Base-by-base conservation (phyloP, 1,140 invertebrate species). In the Panulirus ornatus region DNA sequence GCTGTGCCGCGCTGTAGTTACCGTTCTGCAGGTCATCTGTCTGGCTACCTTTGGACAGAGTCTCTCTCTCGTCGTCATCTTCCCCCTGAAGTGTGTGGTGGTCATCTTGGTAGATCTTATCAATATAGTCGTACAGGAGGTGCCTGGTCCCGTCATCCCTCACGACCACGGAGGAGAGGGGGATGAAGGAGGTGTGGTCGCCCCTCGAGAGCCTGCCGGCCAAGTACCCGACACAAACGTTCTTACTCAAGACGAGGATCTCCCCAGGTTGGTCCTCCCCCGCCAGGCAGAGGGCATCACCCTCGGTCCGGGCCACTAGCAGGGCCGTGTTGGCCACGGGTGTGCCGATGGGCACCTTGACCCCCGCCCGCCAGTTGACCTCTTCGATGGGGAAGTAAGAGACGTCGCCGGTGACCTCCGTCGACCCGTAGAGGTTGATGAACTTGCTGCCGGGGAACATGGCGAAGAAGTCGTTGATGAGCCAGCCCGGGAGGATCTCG, bases 331-430 rank as follows among this genome's bases (percentile, higher is more conserved):
- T 90, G 82, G 16, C 27, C 19, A 90, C 40, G 14, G 88, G 88
- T n/a, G n/a, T 22, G 11, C 88, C 88, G 11, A 90, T 51, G 11
- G 88, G 88, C 38, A 90, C 88, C 88, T 66, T 84, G n/a, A 85
- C 81, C 2, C 83, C 88, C 14, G 83, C 82, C 30, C 58, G 40
- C 88, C 81, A 85, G 63, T 38, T 84, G 34, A 36, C 47, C 73
- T 90, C 88, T 2, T 90, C 51, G 14, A 85, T 73, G 27, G 38
- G 51, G 42, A 38, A 63, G 47, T 30, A 90, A 1, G 88, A 84
- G 27, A 90, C 88, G 47, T 90, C 88, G 1, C 88, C 88, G 0
- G 82, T 85, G n/a, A 90, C 82, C 82, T 90, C 88, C 30, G 88
- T 90, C 27, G 82, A 84, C 11, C 88, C 88, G 38, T 90, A 90